Base-by-base conservation (phyloP, 2,113 vertebrate genomes). In the Takifugu flavidus region DNA sequence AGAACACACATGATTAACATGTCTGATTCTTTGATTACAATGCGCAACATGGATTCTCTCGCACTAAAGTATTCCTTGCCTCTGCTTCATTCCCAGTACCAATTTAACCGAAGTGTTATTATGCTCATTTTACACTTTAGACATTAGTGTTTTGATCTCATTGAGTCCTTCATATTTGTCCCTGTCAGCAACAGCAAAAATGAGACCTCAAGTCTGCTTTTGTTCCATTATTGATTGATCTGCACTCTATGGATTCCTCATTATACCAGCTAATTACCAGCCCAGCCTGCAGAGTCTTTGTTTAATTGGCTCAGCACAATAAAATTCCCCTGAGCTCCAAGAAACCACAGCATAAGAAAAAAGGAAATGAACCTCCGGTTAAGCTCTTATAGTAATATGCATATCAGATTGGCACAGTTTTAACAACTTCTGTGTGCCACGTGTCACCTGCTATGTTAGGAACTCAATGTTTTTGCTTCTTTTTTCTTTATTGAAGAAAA, bases 221-320 rank as follows among this genome's bases (percentile, higher is more conserved):
- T 63, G 63, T 69, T 64, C 62, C 46, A 49, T 28, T 66, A 49
- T 56, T 63, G 49, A 79, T 52, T 27, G 51, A 67, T 75, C 34
- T 53, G 47, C 50, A 43, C 70, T 52, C 53, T 61, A 3, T 49
- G 63, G 70, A 72, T 63, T 68, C 50, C 72, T 68, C 59, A 67
- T 76, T 71, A 80, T 59, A 82, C 10, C 28, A 25, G 56, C 65
- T 72, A 82, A 86, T 86, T 76, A 78, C 64, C 14, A 49, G 43
- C 47, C 25, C 45, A 27, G 50, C 67, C 47, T 25, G 42, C 14
- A 44, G 12, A 39, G 53, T 57, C 63, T 80, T 75, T 78, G 58
- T 78, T 82, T 74, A 64, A 44, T 55, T 50, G 62, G 59, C 65
- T 72, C 20, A 42, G 64, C 56, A 67, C 65, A 67, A 59, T 65